Evolutionary conservation across 2,888 invertebrate species (phyloP), one percentile per base, ranked within the genome.

Genomic region (Smittia sp.): DNA sequence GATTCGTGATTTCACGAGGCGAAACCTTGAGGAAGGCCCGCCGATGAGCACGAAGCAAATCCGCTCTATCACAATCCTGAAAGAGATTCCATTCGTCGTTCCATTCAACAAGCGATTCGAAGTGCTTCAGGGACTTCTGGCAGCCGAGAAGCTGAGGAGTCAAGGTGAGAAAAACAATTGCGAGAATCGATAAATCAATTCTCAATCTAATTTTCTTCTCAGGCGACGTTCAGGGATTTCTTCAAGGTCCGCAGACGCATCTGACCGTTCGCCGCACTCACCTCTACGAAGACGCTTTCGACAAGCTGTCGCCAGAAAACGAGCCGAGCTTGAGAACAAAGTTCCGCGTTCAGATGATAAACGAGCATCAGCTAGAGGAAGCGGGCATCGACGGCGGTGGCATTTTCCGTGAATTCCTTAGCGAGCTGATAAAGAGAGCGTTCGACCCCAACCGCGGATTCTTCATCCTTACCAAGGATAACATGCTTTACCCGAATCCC

Each of bases 361-460:
- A 97, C 78, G 89, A 89, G 74, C 91, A 92, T 0, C 98, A 98
- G 0, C 84, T 95, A 13, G 93, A 95, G 77, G 98, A 99, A 81
- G 95, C 95, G 0, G 99, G 98, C 0, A 93, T 98, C 1, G 99
- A 99, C 80, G 98, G 98, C 1, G 98, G 98, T 1, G 98, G 98
- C 0, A 87, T 99, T 13, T 96, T 97, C 80, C 86, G 98, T 65
- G 99, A 99, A 81, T 98, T 98, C 80, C 85, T 98, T 1, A 92
- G 93, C 0, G 97, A 98, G 81, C 85, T 98, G 9, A 86, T 98
- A 27, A 96, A 94, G 85, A 94, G 96, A 0, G 93, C 94, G 0
- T 98, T 98, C 80, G 97, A 98, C 84, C 97, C 98, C 0, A 97
- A 97, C 81, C 86, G 98, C 73, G 98, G 98, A 0, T 91, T 98